These are phyloP conservation scores for Drosophila monieri DNA, from an alignment of 2,888 invertebrate species.

Conservation along the genomic window DNA sequence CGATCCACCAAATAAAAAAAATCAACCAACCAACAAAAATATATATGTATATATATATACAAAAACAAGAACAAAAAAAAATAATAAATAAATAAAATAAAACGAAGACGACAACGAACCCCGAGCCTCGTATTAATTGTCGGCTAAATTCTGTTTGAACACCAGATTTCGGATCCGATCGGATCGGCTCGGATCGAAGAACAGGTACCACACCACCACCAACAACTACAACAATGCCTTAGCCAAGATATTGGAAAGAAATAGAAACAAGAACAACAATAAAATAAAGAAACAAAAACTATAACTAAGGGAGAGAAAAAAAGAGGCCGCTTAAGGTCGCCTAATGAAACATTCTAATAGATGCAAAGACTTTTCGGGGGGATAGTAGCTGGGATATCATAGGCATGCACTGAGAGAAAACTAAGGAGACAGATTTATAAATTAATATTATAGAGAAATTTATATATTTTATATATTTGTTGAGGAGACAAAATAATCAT, in stretches of 20 bases:
- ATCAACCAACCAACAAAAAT: neutral
- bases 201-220: conserved; percentile 34
- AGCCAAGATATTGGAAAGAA: conserved; percentile 28
- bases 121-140: conserved; percentile 71
- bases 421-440: neutral
- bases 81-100: conserved; percentile 33
- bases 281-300: neutral
- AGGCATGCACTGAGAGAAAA: conserved; percentile 22
- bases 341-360: conserved; percentile 56
- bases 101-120: conserved; percentile 40
- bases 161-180: conserved; percentile 33
- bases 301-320: conserved; percentile 10
- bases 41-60: too few species aligned
- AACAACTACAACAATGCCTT: conserved; percentile 3
- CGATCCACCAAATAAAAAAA: conserved; percentile 21
- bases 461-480: neutral
- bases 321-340: conserved; percentile 50
- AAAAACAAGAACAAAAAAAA: conserved; percentile 5
- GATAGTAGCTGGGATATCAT: conserved; percentile 32
- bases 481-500: too few species aligned
- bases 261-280: conserved; percentile 17
- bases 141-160: conserved; percentile 75
- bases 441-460: neutral
- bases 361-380: conserved; percentile 30
- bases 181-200: conserved; percentile 25